These are phyloP conservation scores for Darevskia nairensis DNA, from an alignment of 2,797 vertebrate species.

Conservation along the genomic window DNA sequence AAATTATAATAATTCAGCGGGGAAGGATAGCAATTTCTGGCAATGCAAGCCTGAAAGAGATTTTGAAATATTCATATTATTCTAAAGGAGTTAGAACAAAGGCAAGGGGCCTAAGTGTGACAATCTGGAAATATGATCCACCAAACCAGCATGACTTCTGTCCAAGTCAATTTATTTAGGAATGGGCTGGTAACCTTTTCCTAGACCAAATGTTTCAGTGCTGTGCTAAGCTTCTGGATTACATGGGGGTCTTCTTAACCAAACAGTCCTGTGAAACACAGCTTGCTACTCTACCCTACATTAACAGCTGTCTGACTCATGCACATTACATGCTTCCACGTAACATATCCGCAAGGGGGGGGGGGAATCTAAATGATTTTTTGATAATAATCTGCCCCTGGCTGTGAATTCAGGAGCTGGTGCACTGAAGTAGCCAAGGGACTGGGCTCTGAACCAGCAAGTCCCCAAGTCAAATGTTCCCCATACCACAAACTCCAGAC, in stretches of 20 bases:
- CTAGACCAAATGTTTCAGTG: not conserved
- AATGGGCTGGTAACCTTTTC: not conserved
- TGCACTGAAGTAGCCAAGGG: not conserved
- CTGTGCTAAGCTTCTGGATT: not conserved
- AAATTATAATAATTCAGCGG: slow-evolving; percentile 99
- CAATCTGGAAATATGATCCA: not conserved
- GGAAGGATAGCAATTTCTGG: slow-evolving; percentile 97
- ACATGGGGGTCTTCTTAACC: not conserved
- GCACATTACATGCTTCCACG: not conserved
- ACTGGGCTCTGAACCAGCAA: not conserved
- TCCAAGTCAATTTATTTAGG: not conserved
- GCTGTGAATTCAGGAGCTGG: not conserved
- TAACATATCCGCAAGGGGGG: not conserved
- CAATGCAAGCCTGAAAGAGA: slow-evolving; percentile 89
- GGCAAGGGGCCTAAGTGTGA: not conserved
- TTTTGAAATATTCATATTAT: slow-evolving; percentile 46
- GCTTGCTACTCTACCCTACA: not conserved
- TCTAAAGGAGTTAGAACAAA: slow-evolving; percentile 14
- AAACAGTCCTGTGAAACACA: not conserved
- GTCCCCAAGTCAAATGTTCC: not conserved
- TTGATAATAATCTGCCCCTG: not conserved
- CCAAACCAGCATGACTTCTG: not conserved
- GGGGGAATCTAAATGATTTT: not conserved
- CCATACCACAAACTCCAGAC: not conserved
- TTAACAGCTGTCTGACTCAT: not conserved